Evolutionary conservation across 2,113 vertebrate genomes (phyloP).

Genomic region (Arothron firmamentum): DNA sequence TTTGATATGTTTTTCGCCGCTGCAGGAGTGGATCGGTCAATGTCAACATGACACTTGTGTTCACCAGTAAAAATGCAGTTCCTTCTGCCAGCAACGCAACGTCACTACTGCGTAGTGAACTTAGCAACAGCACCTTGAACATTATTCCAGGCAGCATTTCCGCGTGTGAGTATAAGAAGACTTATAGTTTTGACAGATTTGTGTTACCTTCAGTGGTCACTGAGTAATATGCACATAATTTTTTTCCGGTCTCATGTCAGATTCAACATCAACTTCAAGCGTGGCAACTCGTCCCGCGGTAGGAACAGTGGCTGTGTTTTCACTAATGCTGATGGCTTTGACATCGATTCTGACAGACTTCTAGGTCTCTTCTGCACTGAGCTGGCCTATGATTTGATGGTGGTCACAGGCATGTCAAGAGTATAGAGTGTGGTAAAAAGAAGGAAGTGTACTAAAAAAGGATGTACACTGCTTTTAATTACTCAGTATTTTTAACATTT

Average conservation of each 20-base stretch:
- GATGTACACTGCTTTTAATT: too few species aligned
- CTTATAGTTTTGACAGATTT: neutral
- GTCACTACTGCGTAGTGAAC: neutral
- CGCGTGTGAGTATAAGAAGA: slow-evolving; percentile 33
- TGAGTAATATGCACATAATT: neutral
- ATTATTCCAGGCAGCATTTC: slow-evolving; percentile 21
- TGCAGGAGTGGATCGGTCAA: slow-evolving; percentile 51
- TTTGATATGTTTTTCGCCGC: neutral
- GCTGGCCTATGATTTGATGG: neutral
- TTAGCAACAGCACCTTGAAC: slow-evolving; percentile 10
- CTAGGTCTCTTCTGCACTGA: slow-evolving; percentile 13
- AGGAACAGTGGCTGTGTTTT: slow-evolving; percentile 30
- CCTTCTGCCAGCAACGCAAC: neutral
- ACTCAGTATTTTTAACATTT: neutral
- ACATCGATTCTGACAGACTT: slow-evolving; percentile 24
- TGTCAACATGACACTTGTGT: slow-evolving; percentile 33
- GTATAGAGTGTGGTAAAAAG: too few species aligned
- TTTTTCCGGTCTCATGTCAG: slow-evolving; percentile 26
- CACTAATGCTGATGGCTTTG: slow-evolving; percentile 37
- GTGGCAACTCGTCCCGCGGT: slow-evolving; percentile 14
- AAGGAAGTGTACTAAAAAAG: neutral
- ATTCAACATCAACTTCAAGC: slow-evolving; percentile 24
- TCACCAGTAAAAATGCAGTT: slow-evolving; percentile 2
- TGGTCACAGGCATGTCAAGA: too few species aligned
- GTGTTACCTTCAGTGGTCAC: neutral